These are phyloP conservation scores for Leptestheria dahalacensis DNA, from an alignment of 1,140 invertebrate species.

Conservation along the genomic window DNA sequence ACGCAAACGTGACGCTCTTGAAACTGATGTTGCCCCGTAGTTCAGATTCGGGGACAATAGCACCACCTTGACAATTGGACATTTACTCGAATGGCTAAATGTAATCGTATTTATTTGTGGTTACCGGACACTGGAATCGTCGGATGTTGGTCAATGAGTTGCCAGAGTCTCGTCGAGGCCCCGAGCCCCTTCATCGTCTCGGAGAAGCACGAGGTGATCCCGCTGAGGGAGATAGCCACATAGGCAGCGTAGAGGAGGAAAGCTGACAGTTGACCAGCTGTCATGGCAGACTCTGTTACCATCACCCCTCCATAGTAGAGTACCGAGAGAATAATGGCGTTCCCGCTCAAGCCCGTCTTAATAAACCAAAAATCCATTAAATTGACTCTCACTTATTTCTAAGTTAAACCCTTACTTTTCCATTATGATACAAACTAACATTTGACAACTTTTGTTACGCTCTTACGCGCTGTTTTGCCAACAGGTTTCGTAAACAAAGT, in stretches of 20 bases:
- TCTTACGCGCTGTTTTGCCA: too few species aligned
- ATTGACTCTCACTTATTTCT: too few species aligned
- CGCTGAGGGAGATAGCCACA: slow-evolving; percentile 72
- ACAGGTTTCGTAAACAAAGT: too few species aligned
- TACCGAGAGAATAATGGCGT: slow-evolving; percentile 77
- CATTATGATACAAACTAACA: too few species aligned
- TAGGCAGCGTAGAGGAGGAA: slow-evolving; percentile 88
- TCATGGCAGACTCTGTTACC: slow-evolving; percentile 63
- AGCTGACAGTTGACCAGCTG: slow-evolving; percentile 75
- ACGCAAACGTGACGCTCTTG: slow-evolving; percentile 36
- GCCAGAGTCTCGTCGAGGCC: slow-evolving; percentile 71
- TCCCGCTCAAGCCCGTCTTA: slow-evolving; percentile 82
- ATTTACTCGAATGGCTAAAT: not conserved
- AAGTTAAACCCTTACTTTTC: too few species aligned
- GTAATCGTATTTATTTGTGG: slow-evolving; percentile 24
- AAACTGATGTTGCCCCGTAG: slow-evolving; percentile 33
- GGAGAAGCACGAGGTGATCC: slow-evolving; percentile 76
- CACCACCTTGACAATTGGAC: slow-evolving; percentile 32
- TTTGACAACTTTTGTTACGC: too few species aligned
- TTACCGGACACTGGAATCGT: slow-evolving; percentile 48
- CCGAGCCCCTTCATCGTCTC: slow-evolving; percentile 87
- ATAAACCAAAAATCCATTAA: too few species aligned
- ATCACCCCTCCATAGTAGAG: slow-evolving; percentile 84
- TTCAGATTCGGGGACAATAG: slow-evolving; percentile 32
- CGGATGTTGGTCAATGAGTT: slow-evolving; percentile 69